Evolutionary conservation across 2,888 invertebrate species (phyloP).

Genomic region (Mimumesa dahlbomi): DNA sequence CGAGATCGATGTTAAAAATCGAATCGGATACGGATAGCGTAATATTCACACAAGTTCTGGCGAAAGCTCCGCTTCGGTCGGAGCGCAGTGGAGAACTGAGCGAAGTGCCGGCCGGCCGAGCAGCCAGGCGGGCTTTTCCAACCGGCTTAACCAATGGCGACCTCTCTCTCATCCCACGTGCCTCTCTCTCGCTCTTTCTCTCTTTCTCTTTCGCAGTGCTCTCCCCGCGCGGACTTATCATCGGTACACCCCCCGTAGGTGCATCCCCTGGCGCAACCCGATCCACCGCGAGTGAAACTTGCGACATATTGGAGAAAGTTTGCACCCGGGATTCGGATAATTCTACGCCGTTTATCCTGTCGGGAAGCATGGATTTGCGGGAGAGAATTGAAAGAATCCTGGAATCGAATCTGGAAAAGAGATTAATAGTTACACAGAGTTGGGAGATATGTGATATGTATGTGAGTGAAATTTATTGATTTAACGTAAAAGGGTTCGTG

Average conservation of each 20-base stretch:
- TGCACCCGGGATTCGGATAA: too few species aligned
- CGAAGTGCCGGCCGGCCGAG: slow-evolving; percentile 73
- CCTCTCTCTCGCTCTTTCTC: slow-evolving; percentile 28
- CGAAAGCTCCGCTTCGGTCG: slow-evolving; percentile 71
- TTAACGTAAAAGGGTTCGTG: too few species aligned
- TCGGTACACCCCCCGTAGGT: slow-evolving; percentile 27
- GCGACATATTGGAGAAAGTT: not conserved
- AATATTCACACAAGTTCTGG: too few species aligned
- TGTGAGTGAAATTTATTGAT: too few species aligned
- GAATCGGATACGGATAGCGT: slow-evolving; percentile 15
- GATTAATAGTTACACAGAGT: too few species aligned
- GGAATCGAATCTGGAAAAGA: not conserved
- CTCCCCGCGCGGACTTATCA: slow-evolving; percentile 11
- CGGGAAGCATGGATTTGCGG: too few species aligned
- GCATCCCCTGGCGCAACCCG: not conserved
- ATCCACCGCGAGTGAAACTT: not conserved
- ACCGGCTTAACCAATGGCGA: slow-evolving; percentile 71
- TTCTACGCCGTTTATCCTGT: too few species aligned
- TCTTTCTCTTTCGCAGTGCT: not conserved
- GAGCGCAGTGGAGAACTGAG: slow-evolving; percentile 73
- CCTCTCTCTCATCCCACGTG: slow-evolving; percentile 64
- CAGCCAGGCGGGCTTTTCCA: slow-evolving; percentile 68
- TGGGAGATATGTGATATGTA: too few species aligned
- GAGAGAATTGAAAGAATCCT: not conserved
- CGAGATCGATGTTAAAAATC: slow-evolving; percentile 14